Evolutionary conservation across 1,140 invertebrate genomes (phyloP), one percentile per base, ranked within the genome.

Genomic region (Maconellicoccus hirsutus): DNA sequence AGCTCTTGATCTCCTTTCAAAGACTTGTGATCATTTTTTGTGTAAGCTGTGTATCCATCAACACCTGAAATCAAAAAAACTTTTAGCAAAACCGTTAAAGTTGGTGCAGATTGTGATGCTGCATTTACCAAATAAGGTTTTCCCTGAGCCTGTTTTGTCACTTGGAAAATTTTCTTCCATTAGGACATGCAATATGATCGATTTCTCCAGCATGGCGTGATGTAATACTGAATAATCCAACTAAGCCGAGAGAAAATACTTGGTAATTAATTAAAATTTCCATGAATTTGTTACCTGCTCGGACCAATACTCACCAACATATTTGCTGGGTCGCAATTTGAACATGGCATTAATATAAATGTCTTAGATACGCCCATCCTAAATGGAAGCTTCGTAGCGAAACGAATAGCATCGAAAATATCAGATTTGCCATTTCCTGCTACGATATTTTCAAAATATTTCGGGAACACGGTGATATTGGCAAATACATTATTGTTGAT

Each of bases 301-400:
- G n/a, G n/a, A n/a, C n/a, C n/a, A n/a, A 19, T 52, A 75, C 78
- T 81, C 80, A 89, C 87, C 78, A 82, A 82, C 84, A 89, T 87
- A 72, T 84, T 83, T 33, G 81, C 78, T 1, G 84, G 80, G 71
- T 88, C 86, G 78, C 91, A 93, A 22, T 82, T 81, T 0, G 86
- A 86, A 78, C 92, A 96, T 0, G 92, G 89, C 74, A 95, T 77
- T 6, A 95, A 79, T 63, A 96, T 82, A 71, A 95, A 87, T 0
- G 87, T 91, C 77, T 92, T 93, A 0, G 91, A 89, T 1, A 88
- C 91, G 21, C 89, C 93, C 0, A 90, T 83, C n/a, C 92, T 83
- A 81, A 92, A 94, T 69, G 87, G 84, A 19, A 95, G 81, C 63
- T 85, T 82, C 1, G 88, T 85, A 39, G 91, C 89, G 75, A 85